Evolutionary conservation across 2,113 vertebrate species (phyloP).

Genomic region (Macrotis lagotis): DNA sequence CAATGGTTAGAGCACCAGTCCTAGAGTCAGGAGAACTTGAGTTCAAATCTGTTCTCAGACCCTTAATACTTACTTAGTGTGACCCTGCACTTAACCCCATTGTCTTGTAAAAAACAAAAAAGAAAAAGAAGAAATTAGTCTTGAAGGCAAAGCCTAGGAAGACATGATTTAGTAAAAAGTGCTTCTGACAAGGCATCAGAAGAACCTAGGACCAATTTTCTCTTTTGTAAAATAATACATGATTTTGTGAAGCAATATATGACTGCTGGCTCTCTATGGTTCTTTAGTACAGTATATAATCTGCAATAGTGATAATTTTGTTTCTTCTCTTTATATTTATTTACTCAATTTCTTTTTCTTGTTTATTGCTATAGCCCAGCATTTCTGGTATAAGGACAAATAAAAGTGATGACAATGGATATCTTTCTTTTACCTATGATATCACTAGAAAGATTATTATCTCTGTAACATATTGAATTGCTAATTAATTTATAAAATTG

Average conservation of each 20-base stretch:
- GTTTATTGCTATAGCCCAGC: neutral
- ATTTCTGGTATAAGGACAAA: neutral
- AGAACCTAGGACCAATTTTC: neutral
- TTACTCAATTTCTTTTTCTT: conserved; percentile 4
- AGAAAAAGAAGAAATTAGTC: neutral
- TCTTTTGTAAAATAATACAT: neutral
- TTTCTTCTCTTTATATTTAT: conserved; percentile 38
- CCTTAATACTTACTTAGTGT: no score
- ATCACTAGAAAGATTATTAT: neutral
- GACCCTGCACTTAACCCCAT: no score
- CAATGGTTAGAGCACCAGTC: no score
- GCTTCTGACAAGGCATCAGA: neutral
- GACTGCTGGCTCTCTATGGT: neutral
- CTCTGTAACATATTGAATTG: neutral
- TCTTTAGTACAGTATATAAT: conserved; percentile 17
- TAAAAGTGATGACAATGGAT: neutral
- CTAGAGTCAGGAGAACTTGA: no score
- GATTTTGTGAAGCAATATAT: no score
- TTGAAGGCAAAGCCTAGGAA: conserved; percentile 5
- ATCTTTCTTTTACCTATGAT: neutral
- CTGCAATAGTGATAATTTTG: neutral
- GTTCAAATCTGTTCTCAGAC: no score
- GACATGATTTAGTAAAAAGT: neutral
- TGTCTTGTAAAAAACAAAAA: no score
- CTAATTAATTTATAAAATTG: neutral